phyloP scores from a whole-genome alignment of 2,888 invertebrate species.

The Nomada flava region DNA sequence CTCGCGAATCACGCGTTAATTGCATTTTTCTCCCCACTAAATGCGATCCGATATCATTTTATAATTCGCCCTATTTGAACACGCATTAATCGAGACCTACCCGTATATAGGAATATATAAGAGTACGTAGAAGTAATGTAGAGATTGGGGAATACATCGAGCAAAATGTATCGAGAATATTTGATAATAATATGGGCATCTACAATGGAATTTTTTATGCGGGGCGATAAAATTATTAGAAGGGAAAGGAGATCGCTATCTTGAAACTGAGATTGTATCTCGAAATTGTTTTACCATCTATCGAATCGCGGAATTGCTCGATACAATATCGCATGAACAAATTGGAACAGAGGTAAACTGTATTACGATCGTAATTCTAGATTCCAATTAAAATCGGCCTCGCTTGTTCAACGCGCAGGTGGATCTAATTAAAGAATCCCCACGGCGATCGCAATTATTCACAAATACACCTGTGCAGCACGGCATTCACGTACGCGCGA shows the following conservation, averaged over 20 bases:
- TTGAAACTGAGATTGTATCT: no score
- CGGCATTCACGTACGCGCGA: neutral
- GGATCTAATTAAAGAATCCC: constrained; percentile 14
- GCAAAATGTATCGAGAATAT: neutral
- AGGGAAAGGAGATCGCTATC: neutral
- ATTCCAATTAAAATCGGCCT: constrained; percentile 10
- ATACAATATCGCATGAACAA: neutral
- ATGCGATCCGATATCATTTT: no score
- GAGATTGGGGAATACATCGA: neutral
- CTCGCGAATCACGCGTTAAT: no score
- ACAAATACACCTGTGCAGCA: neutral
- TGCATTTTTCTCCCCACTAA: no score
- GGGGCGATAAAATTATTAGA: neutral
- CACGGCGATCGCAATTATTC: constrained; percentile 26
- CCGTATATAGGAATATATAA: no score
- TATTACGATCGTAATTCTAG: neutral
- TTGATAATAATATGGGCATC: neutral
- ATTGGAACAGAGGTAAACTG: neutral
- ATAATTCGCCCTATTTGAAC: no score
- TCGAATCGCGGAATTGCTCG: no score
- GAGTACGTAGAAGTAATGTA: no score
- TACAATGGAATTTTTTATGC: neutral
- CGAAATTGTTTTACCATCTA: no score
- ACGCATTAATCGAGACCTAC: no score
- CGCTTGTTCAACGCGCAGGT: neutral